Evolutionary conservation across 2,113 vertebrate genomes (phyloP).

Genomic region (Cyprinus carpio): DNA sequence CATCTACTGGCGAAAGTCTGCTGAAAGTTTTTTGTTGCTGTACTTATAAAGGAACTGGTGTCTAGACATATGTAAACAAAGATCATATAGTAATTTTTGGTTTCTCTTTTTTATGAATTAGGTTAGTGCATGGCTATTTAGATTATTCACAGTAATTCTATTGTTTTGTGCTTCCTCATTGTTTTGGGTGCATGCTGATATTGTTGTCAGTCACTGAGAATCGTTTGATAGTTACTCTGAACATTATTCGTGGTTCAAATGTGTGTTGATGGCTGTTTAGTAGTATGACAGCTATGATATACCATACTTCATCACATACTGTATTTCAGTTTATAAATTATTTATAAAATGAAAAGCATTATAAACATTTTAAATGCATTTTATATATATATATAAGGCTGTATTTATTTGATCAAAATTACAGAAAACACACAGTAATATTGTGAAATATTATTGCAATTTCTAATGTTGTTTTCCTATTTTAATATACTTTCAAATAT

Average conservation of each 20-base stretch:
- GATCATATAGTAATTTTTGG: not conserved
- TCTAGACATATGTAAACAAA: not conserved
- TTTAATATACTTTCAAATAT: not conserved
- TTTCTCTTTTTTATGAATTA: not conserved
- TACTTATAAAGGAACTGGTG: not conserved
- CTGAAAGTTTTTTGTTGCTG: not conserved
- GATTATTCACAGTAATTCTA: not conserved
- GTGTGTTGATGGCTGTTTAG: too few relatives aligned
- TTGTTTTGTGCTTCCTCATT: not conserved
- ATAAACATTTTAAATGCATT: not conserved
- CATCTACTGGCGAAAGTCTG: slow-evolving; percentile 47
- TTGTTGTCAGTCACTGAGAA: too few relatives aligned
- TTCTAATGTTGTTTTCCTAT: not conserved
- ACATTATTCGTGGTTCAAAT: too few relatives aligned
- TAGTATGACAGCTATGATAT: too few relatives aligned
- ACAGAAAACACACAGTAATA: not conserved
- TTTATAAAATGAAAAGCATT: too few relatives aligned
- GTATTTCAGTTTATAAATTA: too few relatives aligned
- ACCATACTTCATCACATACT: too few relatives aligned
- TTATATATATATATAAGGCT: not conserved
- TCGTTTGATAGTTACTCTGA: too few relatives aligned
- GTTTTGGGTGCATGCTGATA: not conserved
- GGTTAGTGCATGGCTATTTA: not conserved
- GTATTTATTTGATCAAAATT: not conserved
- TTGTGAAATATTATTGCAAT: not conserved